These are phyloP conservation scores for Caenorhabditis drosophilae DNA, from an alignment of 2,888 invertebrate species.

Conservation along the genomic window DNA sequence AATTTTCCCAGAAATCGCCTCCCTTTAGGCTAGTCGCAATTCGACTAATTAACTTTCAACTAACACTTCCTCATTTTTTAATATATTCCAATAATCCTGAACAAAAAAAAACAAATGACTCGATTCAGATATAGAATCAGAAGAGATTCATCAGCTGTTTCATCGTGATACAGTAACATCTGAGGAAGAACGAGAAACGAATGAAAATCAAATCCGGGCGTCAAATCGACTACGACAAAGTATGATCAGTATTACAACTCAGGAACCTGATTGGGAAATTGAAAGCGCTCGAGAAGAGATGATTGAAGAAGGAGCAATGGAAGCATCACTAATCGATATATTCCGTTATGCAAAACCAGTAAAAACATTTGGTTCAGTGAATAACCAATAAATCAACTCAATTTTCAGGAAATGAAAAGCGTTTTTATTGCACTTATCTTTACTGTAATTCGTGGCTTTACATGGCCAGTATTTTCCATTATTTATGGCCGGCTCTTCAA, in stretches of 20 bases:
- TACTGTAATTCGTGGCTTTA: slow-evolving; percentile 54
- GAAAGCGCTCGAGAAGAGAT: slow-evolving; percentile 53
- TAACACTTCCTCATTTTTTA: neutral
- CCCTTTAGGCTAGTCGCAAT: slow-evolving; percentile 39
- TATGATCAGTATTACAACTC: slow-evolving; percentile 45
- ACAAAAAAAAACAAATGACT: too few species aligned
- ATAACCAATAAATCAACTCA: neutral
- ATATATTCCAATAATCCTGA: neutral
- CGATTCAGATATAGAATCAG: slow-evolving; percentile 36
- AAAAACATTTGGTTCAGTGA: slow-evolving; percentile 1
- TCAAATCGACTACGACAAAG: slow-evolving; percentile 46
- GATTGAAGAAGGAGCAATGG: slow-evolving; percentile 53
- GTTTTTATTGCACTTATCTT: slow-evolving; percentile 50
- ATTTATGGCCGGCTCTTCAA: slow-evolving; percentile 64
- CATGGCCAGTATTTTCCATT: slow-evolving; percentile 64
- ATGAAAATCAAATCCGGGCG: slow-evolving; percentile 39
- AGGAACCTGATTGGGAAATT: slow-evolving; percentile 47
- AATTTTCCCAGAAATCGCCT: slow-evolving; percentile 38
- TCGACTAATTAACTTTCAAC: neutral
- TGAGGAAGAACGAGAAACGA: slow-evolving; percentile 37
- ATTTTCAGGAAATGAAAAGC: slow-evolving; percentile 41
- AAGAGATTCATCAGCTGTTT: slow-evolving; percentile 29
- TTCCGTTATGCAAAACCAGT: slow-evolving; percentile 49
- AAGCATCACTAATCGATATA: slow-evolving; percentile 55
- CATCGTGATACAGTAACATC: slow-evolving; percentile 24